phyloP scores from a whole-genome alignment of 2,797 vertebrate genomes.

The Scolopax bukidnonensis region DNA sequence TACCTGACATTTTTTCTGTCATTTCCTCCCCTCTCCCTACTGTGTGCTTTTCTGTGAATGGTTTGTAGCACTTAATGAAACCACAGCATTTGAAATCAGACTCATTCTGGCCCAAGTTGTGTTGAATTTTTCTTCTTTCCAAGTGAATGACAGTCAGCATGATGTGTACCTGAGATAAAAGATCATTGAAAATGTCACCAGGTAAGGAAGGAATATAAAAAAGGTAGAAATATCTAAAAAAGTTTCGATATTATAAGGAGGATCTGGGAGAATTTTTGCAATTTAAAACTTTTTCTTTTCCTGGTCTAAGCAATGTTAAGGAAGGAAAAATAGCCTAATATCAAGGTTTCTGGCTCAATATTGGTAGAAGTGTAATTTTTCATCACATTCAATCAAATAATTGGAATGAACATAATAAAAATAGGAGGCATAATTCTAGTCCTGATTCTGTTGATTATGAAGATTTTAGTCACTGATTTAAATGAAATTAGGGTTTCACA shows the following conservation, averaged over 20 bases:
- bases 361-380: not conserved
- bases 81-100: not conserved
- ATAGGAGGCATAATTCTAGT: not conserved
- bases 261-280: not conserved
- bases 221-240: not conserved
- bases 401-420: not conserved
- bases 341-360: not conserved
- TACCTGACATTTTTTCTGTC: constrained; percentile 30
- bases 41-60: not conserved
- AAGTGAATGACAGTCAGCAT: not conserved
- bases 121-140: not conserved
- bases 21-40: not conserved
- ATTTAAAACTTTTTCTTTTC: not conserved
- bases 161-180: not conserved
- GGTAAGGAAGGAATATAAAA: not conserved
- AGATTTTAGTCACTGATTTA: not conserved
- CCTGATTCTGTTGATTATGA: not conserved
- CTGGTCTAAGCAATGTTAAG: not conserved
- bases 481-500: not conserved
- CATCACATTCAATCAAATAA: not conserved
- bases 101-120: not conserved
- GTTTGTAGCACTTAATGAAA: constrained; percentile 1
- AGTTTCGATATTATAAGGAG: not conserved
- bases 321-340: not conserved
- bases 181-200: not conserved